Evolutionary conservation across 1,140 invertebrate genomes (phyloP).

Genomic region (Acyrthosiphon pisum): DNA sequence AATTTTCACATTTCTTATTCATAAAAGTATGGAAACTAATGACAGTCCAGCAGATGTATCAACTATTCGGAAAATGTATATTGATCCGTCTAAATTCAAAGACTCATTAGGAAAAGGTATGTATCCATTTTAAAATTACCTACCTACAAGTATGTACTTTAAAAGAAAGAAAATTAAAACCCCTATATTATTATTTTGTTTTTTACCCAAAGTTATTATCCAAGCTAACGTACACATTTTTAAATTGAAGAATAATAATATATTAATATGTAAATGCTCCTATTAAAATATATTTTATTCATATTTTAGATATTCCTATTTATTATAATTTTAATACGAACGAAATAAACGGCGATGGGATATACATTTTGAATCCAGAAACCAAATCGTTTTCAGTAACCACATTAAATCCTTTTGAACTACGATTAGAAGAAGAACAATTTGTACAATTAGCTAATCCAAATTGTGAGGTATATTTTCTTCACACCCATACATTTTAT

Average conservation of each 20-base stretch:
- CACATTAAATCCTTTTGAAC: background rate
- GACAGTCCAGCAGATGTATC: background rate
- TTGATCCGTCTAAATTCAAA: slow-evolving; percentile 28
- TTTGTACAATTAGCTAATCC: background rate
- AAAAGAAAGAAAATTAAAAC: background rate
- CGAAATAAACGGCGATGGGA: background rate
- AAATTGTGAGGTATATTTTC: background rate
- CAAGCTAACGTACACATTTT: background rate
- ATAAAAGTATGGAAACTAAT: slow-evolving; percentile 32
- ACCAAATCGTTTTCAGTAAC: background rate
- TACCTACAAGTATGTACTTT: too few species aligned
- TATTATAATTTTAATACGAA: slow-evolving; percentile 45
- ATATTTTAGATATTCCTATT: slow-evolving; percentile 35
- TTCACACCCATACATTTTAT: background rate
- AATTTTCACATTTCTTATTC: background rate
- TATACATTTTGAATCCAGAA: slow-evolving; percentile 20
- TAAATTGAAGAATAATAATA: background rate
- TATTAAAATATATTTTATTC: background rate
- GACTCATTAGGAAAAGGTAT: background rate
- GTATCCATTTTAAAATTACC: too few species aligned
- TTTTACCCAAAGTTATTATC: background rate
- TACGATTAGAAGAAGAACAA: slow-evolving; percentile 23
- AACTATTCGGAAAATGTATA: slow-evolving; percentile 16
- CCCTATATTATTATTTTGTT: background rate
- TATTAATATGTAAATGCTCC: background rate